Evolutionary conservation across 2,113 vertebrate genomes (phyloP).

Genomic region (Chitala chitala): DNA sequence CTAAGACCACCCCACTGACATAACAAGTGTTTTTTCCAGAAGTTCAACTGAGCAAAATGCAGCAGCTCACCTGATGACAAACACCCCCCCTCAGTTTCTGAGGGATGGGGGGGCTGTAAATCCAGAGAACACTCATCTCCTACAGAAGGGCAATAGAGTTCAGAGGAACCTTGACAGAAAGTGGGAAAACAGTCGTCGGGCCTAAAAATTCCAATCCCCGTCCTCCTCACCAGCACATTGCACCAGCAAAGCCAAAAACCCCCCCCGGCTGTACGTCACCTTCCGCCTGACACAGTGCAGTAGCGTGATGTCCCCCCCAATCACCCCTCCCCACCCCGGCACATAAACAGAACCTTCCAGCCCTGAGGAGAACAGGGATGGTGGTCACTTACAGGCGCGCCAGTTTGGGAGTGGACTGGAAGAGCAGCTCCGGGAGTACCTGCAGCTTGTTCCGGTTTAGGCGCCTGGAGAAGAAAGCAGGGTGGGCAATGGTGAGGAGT

Average conservation of each 20-base stretch:
- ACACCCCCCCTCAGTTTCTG: conserved; percentile 41
- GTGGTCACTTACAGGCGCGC: conserved; percentile 86
- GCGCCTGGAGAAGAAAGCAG: conserved; percentile 60
- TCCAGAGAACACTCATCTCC: conserved; percentile 32
- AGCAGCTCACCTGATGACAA: too few species aligned
- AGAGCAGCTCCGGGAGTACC: conserved; percentile 92
- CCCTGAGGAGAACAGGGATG: conserved; percentile 31
- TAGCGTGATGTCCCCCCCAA: neutral
- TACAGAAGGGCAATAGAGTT: neutral
- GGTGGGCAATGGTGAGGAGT: neutral
- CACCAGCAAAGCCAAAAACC: conserved; percentile 63
- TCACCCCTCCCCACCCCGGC: neutral
- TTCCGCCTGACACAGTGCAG: conserved; percentile 23
- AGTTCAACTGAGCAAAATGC: too few species aligned
- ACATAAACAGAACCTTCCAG: neutral
- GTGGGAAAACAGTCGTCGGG: conserved; percentile 49
- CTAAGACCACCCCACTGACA: too few species aligned
- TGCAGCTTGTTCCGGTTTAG: conserved; percentile 95
- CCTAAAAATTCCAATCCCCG: conserved; percentile 46
- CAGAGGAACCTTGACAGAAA: conserved; percentile 39
- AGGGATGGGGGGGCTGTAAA: conserved; percentile 39
- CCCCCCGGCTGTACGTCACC: conserved; percentile 49
- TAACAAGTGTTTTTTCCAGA: too few species aligned
- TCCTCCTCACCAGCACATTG: too few species aligned
- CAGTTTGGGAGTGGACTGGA: conserved; percentile 92